Percentiles rank a stretch among this genome's conserved stretches.
Evolutionary conservation across 2,113 vertebrate genomes (phyloP).

Genomic region (Pogona vitticeps): DNA sequence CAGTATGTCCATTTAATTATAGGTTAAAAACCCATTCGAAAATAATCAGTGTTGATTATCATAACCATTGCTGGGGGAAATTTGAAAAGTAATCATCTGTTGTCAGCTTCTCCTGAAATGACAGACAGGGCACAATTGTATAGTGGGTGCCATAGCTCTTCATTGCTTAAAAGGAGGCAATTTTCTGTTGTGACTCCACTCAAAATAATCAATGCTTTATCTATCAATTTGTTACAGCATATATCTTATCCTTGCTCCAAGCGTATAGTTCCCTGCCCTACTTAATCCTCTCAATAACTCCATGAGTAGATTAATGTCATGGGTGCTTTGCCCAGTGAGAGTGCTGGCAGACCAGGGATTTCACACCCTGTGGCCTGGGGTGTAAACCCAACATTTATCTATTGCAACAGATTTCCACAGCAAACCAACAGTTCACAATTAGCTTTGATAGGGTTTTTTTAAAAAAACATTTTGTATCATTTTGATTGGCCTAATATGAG

Average conservation of each 20-base stretch:
- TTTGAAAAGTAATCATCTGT: conserved; percentile 7
- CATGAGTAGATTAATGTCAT: not conserved
- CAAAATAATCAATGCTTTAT: not conserved
- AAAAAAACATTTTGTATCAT: too few relatives aligned
- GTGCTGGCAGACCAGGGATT: not conserved
- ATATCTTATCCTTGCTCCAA: not conserved
- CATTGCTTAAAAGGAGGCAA: not conserved
- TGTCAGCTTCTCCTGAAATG: not conserved
- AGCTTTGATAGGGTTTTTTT: not conserved
- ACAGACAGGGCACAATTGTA: not conserved
- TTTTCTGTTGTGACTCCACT: not conserved
- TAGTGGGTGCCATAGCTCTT: not conserved
- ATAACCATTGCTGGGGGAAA: not conserved
- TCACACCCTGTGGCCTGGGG: not conserved
- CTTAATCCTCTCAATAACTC: not conserved
- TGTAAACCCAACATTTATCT: not conserved
- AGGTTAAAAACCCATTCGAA: conserved; percentile 22
- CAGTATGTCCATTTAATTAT: conserved; percentile 6
- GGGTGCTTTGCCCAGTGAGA: not conserved
- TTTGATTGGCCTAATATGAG: too few relatives aligned
- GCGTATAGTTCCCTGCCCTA: too few relatives aligned
- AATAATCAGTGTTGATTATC: conserved; percentile 3
- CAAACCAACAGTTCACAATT: not conserved
- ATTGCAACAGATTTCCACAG: not conserved
- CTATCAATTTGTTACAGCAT: not conserved